Base-by-base conservation (phyloP, 1,140 invertebrate species). In the Drosophila busckii region DNA sequence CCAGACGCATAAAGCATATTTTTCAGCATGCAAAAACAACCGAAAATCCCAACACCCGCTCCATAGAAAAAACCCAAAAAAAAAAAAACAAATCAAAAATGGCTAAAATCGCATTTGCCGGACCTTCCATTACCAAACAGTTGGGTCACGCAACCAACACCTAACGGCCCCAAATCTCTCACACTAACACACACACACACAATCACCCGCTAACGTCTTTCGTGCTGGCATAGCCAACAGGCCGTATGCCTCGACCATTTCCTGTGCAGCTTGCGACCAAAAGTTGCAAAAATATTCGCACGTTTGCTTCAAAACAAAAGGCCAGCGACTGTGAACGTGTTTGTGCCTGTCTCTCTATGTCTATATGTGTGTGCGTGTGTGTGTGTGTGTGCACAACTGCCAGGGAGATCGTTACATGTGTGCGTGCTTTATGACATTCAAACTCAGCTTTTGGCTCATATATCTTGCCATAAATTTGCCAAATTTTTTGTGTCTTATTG, bases 211-310 rank as follows among this genome's bases (percentile, higher is more conserved):
- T n/a, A n/a, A n/a, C n/a, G n/a, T n/a, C n/a, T n/a, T n/a, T n/a
- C n/a, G 55, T 60, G 60, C 49, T 22, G 13, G 45, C 34, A n/a
- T n/a, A n/a, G n/a, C n/a, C n/a, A n/a, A n/a, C n/a, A n/a, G 31
- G 58, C 71, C 67, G 71, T 70, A 67, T 78, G 71, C 63, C 63
- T 52, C 41, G 50, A 50, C 73, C 68, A 64, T 80, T 73, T 80
- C 73, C 73, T 80, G 73, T 82, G 68, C 75, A 71, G 66, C 71
- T 78, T 78, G 75, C 42, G 63, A 71, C 68, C 68, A 60, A 80
- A 80, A 80, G 73, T 80, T 73, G 75, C 73, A 80, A 80, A 80
- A 80, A 80, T 82, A 73, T 82, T 82, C 75, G 68, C 75, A 80
- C 75, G 68, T 69, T 82, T 82, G 75, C 44, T 42, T 26, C 70